Base-by-base conservation (phyloP, 2,888 invertebrate species). In the Drosophila meridiana region DNA sequence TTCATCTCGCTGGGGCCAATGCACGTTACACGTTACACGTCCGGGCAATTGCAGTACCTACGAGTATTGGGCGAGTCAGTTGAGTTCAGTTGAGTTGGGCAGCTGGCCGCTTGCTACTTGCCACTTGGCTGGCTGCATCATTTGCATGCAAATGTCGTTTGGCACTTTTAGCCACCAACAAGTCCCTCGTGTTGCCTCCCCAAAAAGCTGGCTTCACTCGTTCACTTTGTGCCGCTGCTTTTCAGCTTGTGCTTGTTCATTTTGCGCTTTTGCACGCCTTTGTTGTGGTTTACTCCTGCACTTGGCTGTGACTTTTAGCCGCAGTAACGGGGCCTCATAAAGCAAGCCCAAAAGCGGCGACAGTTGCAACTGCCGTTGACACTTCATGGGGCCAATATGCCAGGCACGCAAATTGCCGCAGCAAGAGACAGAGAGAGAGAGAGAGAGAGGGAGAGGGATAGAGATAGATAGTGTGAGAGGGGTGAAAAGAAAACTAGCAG, bases 121-220 rank as follows among this genome's bases (percentile, higher is more conserved):
- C 62, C 58, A 50, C 63, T 64, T 63, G 61, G 58, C 60, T 78
- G 86, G 67, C 67, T 76, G 80, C 76, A 76, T 85, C 87, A 89
- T 89, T 85, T 85, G 89, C 89, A 85, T 85, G 85, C 89, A 89
- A 85, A 85, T 89, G 89, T 87, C 89, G 85, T 89, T 85, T 85
- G 77, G 80, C 85, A 78, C 82, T 84, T 78, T 81, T 77, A 80
- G 80, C 76, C 70, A 72, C 73, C 73, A 72, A 71, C 71, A 71
- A 71, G 71, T 47, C 47, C 47, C 47, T 30, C 30, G 47, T 47
- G 47, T 26, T 14, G 47, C 26, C 20, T 2, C 40, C 2, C 14
- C 38, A 34, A 34, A 52, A 32, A 53, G 38, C 20, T 13, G 53
- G 26, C n/a, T 50, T 9, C 40, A 5, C 48, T 61, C 26, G 38